phyloP scores from a whole-genome alignment of 2,797 vertebrate species.

The Spondyliosoma cantharus region DNA sequence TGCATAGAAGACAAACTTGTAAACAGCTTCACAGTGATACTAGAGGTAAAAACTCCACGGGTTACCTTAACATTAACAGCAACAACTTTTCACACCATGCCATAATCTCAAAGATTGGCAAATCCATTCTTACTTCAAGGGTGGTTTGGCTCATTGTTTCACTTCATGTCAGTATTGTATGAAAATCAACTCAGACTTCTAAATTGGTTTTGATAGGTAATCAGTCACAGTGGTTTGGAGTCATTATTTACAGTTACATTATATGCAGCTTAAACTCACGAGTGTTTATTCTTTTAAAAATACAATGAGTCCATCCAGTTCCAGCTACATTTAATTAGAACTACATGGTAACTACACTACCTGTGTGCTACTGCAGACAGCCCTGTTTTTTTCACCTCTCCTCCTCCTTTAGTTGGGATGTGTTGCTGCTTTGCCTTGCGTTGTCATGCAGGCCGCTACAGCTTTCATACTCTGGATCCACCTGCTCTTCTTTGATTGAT shows the following conservation, averaged over 20 bases:
- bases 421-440: conserved; percentile 64
- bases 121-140: background rate
- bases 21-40: background rate
- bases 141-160: background rate
- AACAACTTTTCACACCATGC: background rate
- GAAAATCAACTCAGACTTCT: background rate
- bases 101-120: background rate
- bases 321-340: background rate
- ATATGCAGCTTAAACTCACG: background rate
- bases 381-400: conserved; percentile 38
- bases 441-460: conserved; percentile 83
- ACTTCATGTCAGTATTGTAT: background rate
- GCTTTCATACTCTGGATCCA: conserved; percentile 95
- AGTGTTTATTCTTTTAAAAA: background rate
- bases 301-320: background rate
- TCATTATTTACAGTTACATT: conserved; percentile 7
- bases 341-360: conserved; percentile 26
- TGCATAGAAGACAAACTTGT: background rate
- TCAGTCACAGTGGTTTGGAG: conserved; percentile 14
- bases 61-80: too few relatives aligned
- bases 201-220: background rate
- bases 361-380: conserved; percentile 53
- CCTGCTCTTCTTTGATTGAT: conserved; percentile 96
- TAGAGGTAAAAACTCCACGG: background rate
- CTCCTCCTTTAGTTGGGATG: conserved; percentile 66